Base-by-base conservation (phyloP, 35 echinoderm and acorn worm species). In the Apostichopus parvimensis region DNA sequence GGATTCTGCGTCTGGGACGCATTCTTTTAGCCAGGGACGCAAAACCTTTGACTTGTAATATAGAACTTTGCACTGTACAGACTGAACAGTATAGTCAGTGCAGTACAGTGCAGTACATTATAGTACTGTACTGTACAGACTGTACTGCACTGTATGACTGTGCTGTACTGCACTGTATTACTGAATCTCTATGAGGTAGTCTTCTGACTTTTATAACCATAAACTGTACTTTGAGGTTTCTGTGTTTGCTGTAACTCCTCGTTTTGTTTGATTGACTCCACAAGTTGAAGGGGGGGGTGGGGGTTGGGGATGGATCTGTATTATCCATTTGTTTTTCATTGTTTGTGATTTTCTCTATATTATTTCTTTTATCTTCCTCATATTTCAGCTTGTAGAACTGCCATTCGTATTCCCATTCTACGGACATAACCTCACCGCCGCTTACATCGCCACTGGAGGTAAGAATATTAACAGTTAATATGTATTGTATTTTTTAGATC, bases 371-470 rank as follows among this genome's bases (percentile, higher is more conserved):
- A 5, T 57, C 14, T 23, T 83, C 4, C 11, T 60, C 58, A n/a
- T 34, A 0, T 9, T 5, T 21, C 80, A 83, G 80, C 53, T 1
- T 83, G 80, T 83, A 1, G 4, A 5, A 83, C 80, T 83, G 54
- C 80, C 80, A 0, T 83, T 83, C 53, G 10, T 22, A 18, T 83
- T 83, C 57, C 55, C 80, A 8, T 83, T 83, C 55, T 83, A 83
- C 22, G 80, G 80, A 57, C 80, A 83, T 23, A 83, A 83, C 80
- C 56, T 83, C 14, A 83, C 80, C 14, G 20, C 12, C 1, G 80
- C 21, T 57, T 23, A 83, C 45, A 59, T 83, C 0, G 55, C 80
- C 57, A 83, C 80, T 83, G 80, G 80, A 83, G 80, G 80, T 83
- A 58, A 57, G 80, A 15, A 6, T 17, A 5, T 0, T 61, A 15